These are phyloP conservation scores for Aromia moschata DNA, from an alignment of 2,888 invertebrate genomes.

Conservation along the genomic window DNA sequence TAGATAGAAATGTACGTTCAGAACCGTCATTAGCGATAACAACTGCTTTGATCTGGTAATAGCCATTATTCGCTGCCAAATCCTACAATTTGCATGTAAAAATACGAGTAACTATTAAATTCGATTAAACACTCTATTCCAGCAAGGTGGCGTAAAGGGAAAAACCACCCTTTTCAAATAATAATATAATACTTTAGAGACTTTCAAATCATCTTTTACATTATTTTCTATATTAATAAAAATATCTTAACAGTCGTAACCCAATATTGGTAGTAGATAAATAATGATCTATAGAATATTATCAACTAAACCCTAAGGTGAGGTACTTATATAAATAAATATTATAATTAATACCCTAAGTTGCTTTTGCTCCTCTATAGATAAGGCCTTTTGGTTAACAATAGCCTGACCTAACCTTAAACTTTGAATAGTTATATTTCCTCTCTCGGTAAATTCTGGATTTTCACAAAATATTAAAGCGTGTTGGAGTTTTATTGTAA, in stretches of 20 bases:
- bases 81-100: conserved; percentile 65
- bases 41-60: conserved; percentile 78
- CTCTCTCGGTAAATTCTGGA: conserved; percentile 71
- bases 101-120: no score
- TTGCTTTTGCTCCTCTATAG: conserved; percentile 66
- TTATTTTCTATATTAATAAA: no score
- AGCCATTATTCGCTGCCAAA: conserved; percentile 73
- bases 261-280: no score
- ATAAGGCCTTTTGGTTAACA: conserved; percentile 71
- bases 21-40: conserved; percentile 74
- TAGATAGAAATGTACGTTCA: conserved; percentile 77
- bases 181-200: no score
- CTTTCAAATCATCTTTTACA: no score
- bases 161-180: no score
- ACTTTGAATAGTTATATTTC: conserved; percentile 76
- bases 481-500: conserved; percentile 77
- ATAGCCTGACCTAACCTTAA: conserved; percentile 72
- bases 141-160: no score
- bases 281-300: no score
- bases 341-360: conserved; percentile 69
- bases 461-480: conserved; percentile 65
- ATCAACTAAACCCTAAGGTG: no score
- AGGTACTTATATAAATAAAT: no score
- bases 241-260: no score
- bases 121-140: no score